These are phyloP conservation scores for Syngnathus rostellatus DNA, from an alignment of 2,797 vertebrate species.

Conservation along the genomic window DNA sequence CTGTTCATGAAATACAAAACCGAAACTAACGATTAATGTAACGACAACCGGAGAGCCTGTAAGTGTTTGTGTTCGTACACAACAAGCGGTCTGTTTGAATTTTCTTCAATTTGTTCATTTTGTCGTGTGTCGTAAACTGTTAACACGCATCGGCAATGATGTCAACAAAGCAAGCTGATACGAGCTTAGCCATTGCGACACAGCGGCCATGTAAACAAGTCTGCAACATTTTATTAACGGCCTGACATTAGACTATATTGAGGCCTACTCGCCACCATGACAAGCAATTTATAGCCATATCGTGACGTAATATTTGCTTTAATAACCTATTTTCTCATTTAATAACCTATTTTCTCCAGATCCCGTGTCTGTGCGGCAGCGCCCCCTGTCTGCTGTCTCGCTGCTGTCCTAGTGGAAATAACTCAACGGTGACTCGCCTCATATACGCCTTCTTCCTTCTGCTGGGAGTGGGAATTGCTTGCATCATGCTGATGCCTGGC, in stretches of 20 bases:
- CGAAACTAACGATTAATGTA: background rate
- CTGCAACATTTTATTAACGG: background rate
- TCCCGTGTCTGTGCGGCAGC: constrained; percentile 93
- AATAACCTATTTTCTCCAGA: constrained; percentile 56
- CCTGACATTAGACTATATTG: background rate
- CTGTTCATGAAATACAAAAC: background rate
- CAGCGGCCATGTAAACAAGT: constrained; percentile 15
- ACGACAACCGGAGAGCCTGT: background rate
- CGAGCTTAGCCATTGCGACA: constrained; percentile 14
- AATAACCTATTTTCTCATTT: background rate
- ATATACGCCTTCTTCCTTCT: constrained; percentile 91
- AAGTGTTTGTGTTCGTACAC: background rate
- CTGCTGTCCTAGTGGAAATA: constrained; percentile 97
- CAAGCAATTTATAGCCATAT: too few relatives aligned
- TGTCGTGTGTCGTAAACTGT: background rate
- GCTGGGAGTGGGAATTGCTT: constrained; percentile 84
- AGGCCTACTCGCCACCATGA: background rate
- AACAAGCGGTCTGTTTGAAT: background rate
- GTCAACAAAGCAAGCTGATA: background rate
- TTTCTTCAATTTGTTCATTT: background rate
- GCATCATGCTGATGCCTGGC: constrained; percentile 93
- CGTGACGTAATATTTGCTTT: too few relatives aligned
- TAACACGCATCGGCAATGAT: background rate
- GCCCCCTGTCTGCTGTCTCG: constrained; percentile 90
- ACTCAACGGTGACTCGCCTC: constrained; percentile 91